phyloP scores from a whole-genome alignment of 2,888 invertebrate species.

The Drosophila hawaiiensis region DNA sequence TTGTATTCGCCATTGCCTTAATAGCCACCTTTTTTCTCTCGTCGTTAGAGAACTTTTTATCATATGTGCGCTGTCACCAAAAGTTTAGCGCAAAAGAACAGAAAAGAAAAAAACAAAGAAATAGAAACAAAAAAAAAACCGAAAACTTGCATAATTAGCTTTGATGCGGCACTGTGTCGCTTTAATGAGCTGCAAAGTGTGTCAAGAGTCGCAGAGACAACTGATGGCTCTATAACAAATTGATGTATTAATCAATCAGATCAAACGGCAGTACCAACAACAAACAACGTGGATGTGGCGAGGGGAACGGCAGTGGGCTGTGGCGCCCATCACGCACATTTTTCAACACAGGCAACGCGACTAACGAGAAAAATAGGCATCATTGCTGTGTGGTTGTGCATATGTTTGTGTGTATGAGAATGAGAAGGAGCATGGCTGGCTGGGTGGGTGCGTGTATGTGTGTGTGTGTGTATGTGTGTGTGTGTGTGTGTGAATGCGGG shows the following conservation, averaged over 20 bases:
- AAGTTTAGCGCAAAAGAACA: not conserved
- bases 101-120: not conserved
- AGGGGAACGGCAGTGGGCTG: not conserved
- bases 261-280: slow-evolving; percentile 27
- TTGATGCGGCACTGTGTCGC: slow-evolving; percentile 76
- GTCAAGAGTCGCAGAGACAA: slow-evolving; percentile 67
- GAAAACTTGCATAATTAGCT: slow-evolving; percentile 79
- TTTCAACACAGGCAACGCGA: slow-evolving; percentile 52
- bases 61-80: slow-evolving; percentile 61
- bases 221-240: slow-evolving; percentile 78
- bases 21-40: slow-evolving; percentile 25
- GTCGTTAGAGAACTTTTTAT: slow-evolving; percentile 64
- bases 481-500: slow-evolving; percentile 23
- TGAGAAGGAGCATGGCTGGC: not conserved
- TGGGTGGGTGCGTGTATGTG: not conserved
- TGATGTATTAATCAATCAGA: slow-evolving; percentile 81
- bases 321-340: slow-evolving; percentile 34
- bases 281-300: not conserved
- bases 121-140: not conserved
- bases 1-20: slow-evolving; percentile 14
- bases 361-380: slow-evolving; percentile 48
- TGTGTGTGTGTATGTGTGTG: not conserved
- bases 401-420: slow-evolving; percentile 22
- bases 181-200: slow-evolving; percentile 80
- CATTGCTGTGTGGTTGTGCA: slow-evolving; percentile 27